Base-by-base conservation (phyloP, 2,888 invertebrate species). In the Matsumyia berberina region DNA sequence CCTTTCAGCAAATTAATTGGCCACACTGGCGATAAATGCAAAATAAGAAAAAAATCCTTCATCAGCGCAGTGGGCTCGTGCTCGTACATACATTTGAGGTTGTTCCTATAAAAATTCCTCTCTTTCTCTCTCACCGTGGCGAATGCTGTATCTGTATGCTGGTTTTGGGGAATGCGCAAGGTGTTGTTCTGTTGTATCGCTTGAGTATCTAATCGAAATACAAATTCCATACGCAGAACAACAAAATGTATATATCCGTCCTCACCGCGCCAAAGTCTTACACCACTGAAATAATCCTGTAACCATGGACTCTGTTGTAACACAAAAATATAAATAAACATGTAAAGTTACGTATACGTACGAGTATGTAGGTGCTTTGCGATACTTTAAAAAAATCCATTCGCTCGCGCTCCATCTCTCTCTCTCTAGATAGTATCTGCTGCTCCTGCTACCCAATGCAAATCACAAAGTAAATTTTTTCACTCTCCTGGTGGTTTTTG, bases 281-380 rank as follows among this genome's bases (percentile, higher is more conserved):
- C n/a, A n/a, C n/a, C n/a, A n/a, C n/a, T n/a, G n/a, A n/a, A n/a
- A n/a, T n/a, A 24, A 24, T 24, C 24, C 24, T 31, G 31, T 15
- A 1, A 2, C 51, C 7, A 24, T 15, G 8, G 11, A 49, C 24
- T 49, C 24, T 49, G 19, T 11, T 46, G 49, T 49, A 49, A 49
- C 29, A 24, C n/a, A 29, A 49, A n/a, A 49, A 49, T 49, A 49
- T 49, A 49, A 49, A 49, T 49, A 49, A 49, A n/a, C 49, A n/a
- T 49, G 49, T 49, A 49, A 24, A 49, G 24, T 8, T 44, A 49
- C 24, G 24, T 24, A 24, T n/a, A n/a, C n/a, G n/a, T n/a, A n/a
- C n/a, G n/a, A n/a, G n/a, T n/a, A n/a, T n/a, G n/a, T n/a, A n/a
- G n/a, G n/a, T n/a, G n/a, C n/a, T 24, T 24, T 24, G 1, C 24